Evolutionary conservation across 2,888 invertebrate species (phyloP).

Genomic region (Drosophila anceps): DNA sequence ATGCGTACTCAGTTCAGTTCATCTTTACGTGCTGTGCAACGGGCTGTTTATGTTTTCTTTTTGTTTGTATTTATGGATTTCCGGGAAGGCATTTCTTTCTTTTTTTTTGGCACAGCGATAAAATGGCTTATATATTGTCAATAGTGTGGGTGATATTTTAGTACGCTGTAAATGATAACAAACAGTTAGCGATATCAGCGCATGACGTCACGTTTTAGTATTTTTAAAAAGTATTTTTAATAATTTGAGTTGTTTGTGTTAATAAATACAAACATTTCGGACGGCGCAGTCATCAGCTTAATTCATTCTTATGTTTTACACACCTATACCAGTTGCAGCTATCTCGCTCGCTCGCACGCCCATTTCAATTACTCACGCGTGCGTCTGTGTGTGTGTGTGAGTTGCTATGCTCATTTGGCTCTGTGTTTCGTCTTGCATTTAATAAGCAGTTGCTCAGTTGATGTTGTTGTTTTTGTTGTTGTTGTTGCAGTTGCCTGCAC

Average conservation of each 20-base stretch:
- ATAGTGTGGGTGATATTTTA: constrained; percentile 22
- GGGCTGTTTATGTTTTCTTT: constrained; percentile 41
- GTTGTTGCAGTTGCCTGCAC: constrained; percentile 26
- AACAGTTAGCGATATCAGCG: constrained; percentile 1
- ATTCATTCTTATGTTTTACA: constrained; percentile 26
- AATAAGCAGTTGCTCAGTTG: constrained; percentile 36
- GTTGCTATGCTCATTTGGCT: constrained; percentile 38
- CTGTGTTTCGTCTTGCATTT: constrained; percentile 41
- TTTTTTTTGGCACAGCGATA: constrained; percentile 21
- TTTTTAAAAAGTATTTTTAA: background rate
- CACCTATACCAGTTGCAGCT: constrained; percentile 20
- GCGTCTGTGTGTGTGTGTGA: constrained; percentile 6
- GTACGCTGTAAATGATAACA: constrained; percentile 9
- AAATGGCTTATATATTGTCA: constrained; percentile 19
- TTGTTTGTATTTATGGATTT: constrained; percentile 50
- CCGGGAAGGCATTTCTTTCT: constrained; percentile 51
- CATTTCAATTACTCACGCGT: constrained; percentile 22
- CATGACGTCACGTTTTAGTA: constrained; percentile 26
- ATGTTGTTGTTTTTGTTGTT: constrained; percentile 1
- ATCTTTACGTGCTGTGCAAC: constrained; percentile 56
- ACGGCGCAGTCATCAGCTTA: background rate
- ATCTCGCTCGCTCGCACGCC: constrained; percentile 31
- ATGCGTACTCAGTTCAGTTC: constrained; percentile 40
- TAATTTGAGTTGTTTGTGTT: background rate
- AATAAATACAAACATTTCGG: background rate